Percentiles rank a stretch among this genome's conserved stretches.
Evolutionary conservation across 2,888 invertebrate genomes (phyloP).

Genomic region (Rhingia campestris): DNA sequence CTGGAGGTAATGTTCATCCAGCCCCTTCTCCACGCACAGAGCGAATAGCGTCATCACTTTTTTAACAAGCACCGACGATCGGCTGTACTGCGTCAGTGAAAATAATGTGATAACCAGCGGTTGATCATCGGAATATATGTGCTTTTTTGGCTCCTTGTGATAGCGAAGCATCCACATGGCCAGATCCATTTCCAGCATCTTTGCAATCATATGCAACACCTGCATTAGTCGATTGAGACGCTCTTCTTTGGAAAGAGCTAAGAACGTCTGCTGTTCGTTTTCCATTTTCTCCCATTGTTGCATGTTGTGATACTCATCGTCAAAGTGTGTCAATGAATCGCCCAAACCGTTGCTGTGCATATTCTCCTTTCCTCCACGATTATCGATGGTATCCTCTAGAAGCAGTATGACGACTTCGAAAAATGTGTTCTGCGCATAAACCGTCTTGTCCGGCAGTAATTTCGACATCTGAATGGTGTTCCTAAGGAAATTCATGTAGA

Average conservation of each 20-base stretch:
- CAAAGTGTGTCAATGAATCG: constrained; percentile 20
- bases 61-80: constrained; percentile 77
- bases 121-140: constrained; percentile 77
- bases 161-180: constrained; percentile 85
- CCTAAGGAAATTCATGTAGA: constrained; percentile 77
- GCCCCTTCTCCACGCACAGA: constrained; percentile 76
- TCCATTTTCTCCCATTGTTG: constrained; percentile 79
- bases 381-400: constrained; percentile 76
- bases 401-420: constrained; percentile 76
- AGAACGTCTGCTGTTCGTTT: constrained; percentile 75
- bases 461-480: constrained; percentile 75
- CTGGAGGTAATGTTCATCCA: constrained; percentile 75
- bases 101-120: constrained; percentile 79
- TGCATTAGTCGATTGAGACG: constrained; percentile 84
- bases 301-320: constrained; percentile 75
- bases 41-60: constrained; percentile 78
- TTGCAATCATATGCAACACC: constrained; percentile 83
- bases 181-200: constrained; percentile 85
- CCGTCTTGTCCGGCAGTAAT: constrained; percentile 68
- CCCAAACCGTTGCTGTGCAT: not conserved
- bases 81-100: constrained; percentile 76
- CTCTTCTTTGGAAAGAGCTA: constrained; percentile 77
- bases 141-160: constrained; percentile 77
- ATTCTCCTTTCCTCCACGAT: constrained; percentile 51
- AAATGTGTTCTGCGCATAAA: constrained; percentile 74